Evolutionary conservation across 2,797 vertebrate species (phyloP).

Genomic region (Setipinna tenuifilis): DNA sequence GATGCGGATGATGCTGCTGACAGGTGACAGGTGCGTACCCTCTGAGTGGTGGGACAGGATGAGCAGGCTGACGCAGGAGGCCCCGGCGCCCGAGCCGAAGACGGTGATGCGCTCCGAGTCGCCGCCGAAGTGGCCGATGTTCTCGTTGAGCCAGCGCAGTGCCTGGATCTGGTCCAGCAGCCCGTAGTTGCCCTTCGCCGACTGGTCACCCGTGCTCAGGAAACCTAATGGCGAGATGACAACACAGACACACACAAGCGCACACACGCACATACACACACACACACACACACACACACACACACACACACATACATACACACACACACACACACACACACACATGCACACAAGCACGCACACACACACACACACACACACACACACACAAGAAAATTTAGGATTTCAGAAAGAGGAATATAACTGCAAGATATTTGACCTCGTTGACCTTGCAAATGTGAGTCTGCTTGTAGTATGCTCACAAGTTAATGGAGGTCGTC

Average conservation of each 20-base stretch:
- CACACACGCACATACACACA: not conserved
- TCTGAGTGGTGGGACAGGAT: constrained; percentile 99
- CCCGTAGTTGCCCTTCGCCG: constrained; percentile 97
- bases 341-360: not conserved
- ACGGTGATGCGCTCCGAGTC: constrained; percentile 97
- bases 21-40: constrained; percentile 74
- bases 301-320: not conserved
- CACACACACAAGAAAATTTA: not conserved
- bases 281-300: not conserved
- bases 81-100: constrained; percentile 97
- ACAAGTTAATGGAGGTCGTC: not conserved
- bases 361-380: not conserved
- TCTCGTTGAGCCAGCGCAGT: constrained; percentile 97
- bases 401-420: not conserved
- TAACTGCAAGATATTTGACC: not conserved
- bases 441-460: not conserved
- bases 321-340: not conserved
- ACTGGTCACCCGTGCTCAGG: constrained; percentile 96
- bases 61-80: constrained; percentile 97
- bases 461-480: not conserved
- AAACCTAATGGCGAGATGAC: not conserved
- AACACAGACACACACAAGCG: not conserved
- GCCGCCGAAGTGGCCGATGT: constrained; percentile 96
- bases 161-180: constrained; percentile 98
- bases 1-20: too few species aligned